Percentiles rank a stretch among this genome's conserved stretches.
These are phyloP conservation scores for Girardinus metallicus DNA, from an alignment of 2,797 vertebrate genomes.

Conservation along the genomic window DNA sequence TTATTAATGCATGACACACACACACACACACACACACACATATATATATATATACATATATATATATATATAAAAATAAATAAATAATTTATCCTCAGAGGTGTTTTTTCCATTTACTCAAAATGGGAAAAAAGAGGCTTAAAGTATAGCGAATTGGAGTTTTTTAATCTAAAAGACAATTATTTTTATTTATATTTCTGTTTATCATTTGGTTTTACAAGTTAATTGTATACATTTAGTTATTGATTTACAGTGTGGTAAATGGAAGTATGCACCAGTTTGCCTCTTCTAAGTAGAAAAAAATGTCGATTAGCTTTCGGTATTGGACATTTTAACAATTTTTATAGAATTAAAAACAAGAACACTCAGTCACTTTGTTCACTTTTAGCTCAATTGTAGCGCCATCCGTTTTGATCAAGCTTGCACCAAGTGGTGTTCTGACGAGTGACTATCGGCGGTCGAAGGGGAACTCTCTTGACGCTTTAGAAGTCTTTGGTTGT, in stretches of 20 bases:
- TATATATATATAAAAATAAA: too few relatives aligned
- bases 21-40: too few relatives aligned
- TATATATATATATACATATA: too few relatives aligned
- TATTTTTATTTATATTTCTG: background rate
- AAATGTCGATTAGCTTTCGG: background rate
- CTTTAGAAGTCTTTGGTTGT: constrained; percentile 33
- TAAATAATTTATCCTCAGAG: background rate
- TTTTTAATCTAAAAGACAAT: background rate
- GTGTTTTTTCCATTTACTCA: too few relatives aligned
- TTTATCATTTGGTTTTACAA: background rate
- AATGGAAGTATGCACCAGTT: background rate
- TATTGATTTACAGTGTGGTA: background rate
- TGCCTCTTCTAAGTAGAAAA: background rate
- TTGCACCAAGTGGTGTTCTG: constrained; percentile 1
- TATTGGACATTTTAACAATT: background rate
- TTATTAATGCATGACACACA: background rate
- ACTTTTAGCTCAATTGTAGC: background rate
- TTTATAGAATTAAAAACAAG: background rate
- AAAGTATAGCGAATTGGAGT: background rate
- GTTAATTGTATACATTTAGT: background rate
- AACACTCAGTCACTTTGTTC: too few relatives aligned
- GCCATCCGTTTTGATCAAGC: background rate
- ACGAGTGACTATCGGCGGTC: background rate
- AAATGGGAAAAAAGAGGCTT: background rate
- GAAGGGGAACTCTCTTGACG: constrained; percentile 57